These are phyloP conservation scores for Drosophila recens DNA, from an alignment of 2,888 invertebrate genomes.

Conservation along the genomic window DNA sequence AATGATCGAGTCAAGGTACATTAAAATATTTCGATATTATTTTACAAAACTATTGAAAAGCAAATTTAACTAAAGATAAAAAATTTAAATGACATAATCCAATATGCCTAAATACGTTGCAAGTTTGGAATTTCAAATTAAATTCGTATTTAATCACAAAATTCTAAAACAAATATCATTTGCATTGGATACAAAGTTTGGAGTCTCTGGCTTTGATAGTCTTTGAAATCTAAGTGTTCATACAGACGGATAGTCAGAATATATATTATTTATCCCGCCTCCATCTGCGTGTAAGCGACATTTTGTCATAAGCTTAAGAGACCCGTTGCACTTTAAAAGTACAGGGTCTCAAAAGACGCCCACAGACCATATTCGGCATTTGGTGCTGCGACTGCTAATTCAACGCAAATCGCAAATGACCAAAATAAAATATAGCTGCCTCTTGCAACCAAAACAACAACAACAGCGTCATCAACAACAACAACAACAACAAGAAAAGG, in stretches of 20 bases:
- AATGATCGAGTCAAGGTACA: no score
- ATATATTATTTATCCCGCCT: no score
- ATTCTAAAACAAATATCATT: neutral
- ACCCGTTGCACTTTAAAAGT: neutral
- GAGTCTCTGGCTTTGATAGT: neutral
- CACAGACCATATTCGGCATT: constrained; percentile 70
- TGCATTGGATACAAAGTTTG: no score
- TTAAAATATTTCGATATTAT: no score
- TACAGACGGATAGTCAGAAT: neutral
- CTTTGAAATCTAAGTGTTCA: neutral
- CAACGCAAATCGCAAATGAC: constrained; percentile 72
- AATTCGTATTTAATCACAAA: no score
- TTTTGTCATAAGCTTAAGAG: neutral
- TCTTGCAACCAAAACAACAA: constrained; percentile 37
- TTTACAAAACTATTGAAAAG: no score
- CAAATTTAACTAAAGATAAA: no score
- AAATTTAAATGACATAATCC: no score
- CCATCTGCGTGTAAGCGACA: neutral
- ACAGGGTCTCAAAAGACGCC: constrained; percentile 45
- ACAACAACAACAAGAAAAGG: constrained; percentile 39
- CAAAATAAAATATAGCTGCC: constrained; percentile 70
- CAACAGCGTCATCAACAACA: constrained; percentile 26
- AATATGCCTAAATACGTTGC: no score
- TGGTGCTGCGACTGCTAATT: constrained; percentile 53
- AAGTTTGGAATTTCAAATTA: no score